Conservation (phyloP, 1,140 invertebrate genomes). For the Drosophila kepulauana region DNA sequence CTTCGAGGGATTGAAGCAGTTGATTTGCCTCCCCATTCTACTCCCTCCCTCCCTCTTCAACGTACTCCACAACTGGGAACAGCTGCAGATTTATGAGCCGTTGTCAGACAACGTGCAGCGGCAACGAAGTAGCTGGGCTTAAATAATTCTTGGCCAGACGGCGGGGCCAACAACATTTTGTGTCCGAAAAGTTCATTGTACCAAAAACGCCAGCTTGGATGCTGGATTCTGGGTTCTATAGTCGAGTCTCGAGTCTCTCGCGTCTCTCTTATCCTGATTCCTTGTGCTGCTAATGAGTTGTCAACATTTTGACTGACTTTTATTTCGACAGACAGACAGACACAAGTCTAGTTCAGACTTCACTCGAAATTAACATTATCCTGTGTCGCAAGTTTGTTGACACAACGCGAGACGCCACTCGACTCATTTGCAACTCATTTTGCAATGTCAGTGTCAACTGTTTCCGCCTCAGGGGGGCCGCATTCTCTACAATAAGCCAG, state of each 20-base stretch:
- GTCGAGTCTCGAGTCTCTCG: not conserved
- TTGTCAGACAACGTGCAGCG: conserved; percentile 58
- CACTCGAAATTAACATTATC: conserved; percentile 55
- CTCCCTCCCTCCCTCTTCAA: not conserved
- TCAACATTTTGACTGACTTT: conserved; percentile 61
- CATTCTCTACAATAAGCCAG: conserved; percentile 3
- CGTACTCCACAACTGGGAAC: not conserved
- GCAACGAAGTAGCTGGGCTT: conserved; percentile 33
- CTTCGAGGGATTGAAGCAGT: conserved; percentile 26
- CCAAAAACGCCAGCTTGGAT: conserved; percentile 29
- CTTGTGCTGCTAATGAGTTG: conserved; percentile 69
- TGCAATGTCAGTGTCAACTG: conserved; percentile 24
- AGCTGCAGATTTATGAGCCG: conserved; percentile 72
- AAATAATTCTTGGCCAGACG: conserved; percentile 39
- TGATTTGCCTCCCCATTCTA: conserved; percentile 25
- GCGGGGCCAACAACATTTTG: conserved; percentile 39
- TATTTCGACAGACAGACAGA: conserved; percentile 50
- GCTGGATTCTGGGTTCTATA: conserved; percentile 1
- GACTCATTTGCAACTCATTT: not conserved
- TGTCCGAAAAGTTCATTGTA: conserved; percentile 71
- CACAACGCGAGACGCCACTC: not conserved
- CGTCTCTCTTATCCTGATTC: not conserved
- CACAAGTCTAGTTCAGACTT: not conserved
- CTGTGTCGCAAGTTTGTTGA: conserved; percentile 38
- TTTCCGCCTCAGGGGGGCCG: not conserved